phyloP scores from a whole-genome alignment of 2,888 invertebrate genomes.

The Heliconius cydno region DNA sequence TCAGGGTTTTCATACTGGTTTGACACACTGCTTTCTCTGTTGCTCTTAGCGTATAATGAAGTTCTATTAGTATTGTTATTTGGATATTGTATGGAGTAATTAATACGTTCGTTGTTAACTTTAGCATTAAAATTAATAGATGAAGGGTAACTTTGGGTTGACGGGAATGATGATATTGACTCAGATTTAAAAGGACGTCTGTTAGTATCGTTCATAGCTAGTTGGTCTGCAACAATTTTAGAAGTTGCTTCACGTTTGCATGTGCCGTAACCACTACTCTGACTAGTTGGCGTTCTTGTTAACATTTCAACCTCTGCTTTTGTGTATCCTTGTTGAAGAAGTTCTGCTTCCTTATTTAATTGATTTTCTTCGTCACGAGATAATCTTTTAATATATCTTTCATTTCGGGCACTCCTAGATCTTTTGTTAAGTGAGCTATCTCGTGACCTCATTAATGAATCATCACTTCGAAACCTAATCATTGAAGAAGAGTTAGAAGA shows the following conservation, averaged over 20 bases:
- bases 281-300: slow-evolving; percentile 80
- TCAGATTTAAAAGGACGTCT: slow-evolving; percentile 75
- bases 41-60: slow-evolving; percentile 70
- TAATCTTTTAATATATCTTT: slow-evolving; percentile 89
- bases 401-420: slow-evolving; percentile 89
- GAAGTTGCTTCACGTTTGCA: slow-evolving; percentile 78
- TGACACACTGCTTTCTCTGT: slow-evolving; percentile 67
- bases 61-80: slow-evolving; percentile 70
- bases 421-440: slow-evolving; percentile 85
- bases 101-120: slow-evolving; percentile 81
- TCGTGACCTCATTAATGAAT: slow-evolving; percentile 85
- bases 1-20: slow-evolving; percentile 72
- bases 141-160: slow-evolving; percentile 80
- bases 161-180: slow-evolving; percentile 81
- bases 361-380: slow-evolving; percentile 87
- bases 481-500: slow-evolving; percentile 84
- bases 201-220: slow-evolving; percentile 63
- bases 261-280: slow-evolving; percentile 79
- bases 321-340: slow-evolving; percentile 78
- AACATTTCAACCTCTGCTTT: slow-evolving; percentile 82
- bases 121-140: slow-evolving; percentile 82
- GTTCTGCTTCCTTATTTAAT: slow-evolving; percentile 81
- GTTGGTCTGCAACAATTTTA: slow-evolving; percentile 70
- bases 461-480: slow-evolving; percentile 87
- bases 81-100: slow-evolving; percentile 77